Percentiles rank a stretch among this genome's conserved stretches.
Conservation (phyloP, 2,888 invertebrate genomes). For the Leptura quadrifasciata region DNA sequence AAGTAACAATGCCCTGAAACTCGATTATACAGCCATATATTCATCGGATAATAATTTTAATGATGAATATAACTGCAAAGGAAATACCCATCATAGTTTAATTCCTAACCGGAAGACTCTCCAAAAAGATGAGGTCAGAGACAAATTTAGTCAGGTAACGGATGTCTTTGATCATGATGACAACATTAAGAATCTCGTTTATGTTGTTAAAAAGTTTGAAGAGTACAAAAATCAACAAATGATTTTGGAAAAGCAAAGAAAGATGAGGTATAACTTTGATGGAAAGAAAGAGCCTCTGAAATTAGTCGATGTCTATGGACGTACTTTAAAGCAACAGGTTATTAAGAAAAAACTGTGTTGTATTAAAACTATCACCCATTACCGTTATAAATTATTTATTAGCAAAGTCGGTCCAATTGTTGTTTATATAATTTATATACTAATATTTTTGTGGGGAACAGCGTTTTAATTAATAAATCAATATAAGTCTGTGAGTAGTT, state of each 20-base stretch:
- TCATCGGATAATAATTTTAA: neutral
- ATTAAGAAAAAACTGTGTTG: constrained; percentile 16
- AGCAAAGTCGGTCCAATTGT: constrained; percentile 23
- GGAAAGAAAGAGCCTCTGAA: neutral
- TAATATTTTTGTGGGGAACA: constrained; percentile 43
- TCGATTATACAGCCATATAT: neutral
- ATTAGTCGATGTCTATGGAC: neutral
- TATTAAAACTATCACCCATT: neutral
- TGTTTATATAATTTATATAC: constrained; percentile 37
- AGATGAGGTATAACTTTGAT: constrained; percentile 2
- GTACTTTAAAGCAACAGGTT: neutral
- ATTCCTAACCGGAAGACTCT: neutral
- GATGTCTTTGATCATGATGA: neutral
- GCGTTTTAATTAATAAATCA: constrained; percentile 37
- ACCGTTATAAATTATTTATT: constrained; percentile 2
- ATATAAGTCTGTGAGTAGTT: neutral
- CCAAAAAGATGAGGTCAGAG: neutral
- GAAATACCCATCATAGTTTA: neutral
- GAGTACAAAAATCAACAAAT: constrained; percentile 37
- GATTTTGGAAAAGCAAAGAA: constrained; percentile 17
- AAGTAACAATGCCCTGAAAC: neutral
- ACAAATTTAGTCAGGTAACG: constrained; percentile 17
- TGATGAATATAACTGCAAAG: neutral
- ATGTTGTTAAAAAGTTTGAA: constrained; percentile 42
- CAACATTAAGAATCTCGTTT: constrained; percentile 14